Percentiles rank a stretch among this genome's conserved stretches.
phyloP scores from a whole-genome alignment of 2,797 vertebrate genomes.

The Cyprinella venusta region DNA sequence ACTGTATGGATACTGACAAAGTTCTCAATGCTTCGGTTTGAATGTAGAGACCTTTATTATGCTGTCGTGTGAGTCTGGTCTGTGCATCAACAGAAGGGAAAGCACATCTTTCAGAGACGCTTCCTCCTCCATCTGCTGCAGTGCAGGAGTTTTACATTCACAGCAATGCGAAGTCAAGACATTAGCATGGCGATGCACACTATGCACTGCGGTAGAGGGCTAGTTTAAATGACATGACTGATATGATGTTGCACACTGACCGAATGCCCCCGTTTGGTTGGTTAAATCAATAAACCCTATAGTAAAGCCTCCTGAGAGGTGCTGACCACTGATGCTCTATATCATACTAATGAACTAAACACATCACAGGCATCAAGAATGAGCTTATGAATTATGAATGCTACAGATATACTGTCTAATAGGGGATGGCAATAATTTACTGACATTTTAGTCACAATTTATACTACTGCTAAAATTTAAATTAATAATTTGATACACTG shows the following conservation, averaged over 20 bases:
- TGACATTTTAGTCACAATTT: background rate
- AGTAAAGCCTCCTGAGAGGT: background rate
- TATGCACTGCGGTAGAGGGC: background rate
- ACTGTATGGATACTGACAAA: no score
- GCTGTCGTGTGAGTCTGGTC: no score
- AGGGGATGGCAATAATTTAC: background rate
- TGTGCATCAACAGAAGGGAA: background rate
- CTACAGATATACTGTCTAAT: background rate
- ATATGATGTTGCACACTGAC: background rate
- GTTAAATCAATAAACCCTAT: slow-evolving; percentile 20
- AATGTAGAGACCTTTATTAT: no score
- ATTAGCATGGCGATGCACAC: slow-evolving; percentile 9
- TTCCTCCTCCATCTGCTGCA: slow-evolving; percentile 10
- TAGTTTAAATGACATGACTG: background rate
- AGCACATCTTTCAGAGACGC: background rate
- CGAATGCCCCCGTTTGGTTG: background rate
- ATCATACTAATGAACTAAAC: background rate
- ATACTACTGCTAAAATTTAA: background rate
- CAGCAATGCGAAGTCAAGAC: background rate
- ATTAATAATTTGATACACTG: background rate
- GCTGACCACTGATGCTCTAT: background rate
- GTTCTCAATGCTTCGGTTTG: no score
- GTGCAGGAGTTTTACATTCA: slow-evolving; percentile 12
- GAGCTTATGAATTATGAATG: background rate
- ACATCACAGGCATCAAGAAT: background rate